Evolutionary conservation across 2,113 vertebrate genomes (phyloP), one percentile per base, ranked within the genome.

Genomic region (Proterorhinus semilunaris): DNA sequence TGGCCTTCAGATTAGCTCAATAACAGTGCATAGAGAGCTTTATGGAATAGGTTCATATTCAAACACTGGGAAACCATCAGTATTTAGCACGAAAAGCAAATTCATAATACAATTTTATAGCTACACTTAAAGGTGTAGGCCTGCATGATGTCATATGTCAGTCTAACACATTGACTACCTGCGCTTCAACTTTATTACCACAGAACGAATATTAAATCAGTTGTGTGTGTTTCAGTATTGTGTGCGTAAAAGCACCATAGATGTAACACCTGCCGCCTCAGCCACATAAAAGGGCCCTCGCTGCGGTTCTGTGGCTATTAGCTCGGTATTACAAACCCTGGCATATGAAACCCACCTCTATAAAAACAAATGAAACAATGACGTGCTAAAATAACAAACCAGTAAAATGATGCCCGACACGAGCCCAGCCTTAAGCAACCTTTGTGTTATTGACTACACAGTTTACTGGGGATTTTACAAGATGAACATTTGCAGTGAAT

Each of bases 361-460:
- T 48, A 4, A n/a, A 66, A 65, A 80, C 62, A 21, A 72, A 76
- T 46, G 21, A 65, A 57, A 83, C 17, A 27, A 46, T 48, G 69
- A 78, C 43, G n/a, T 43, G 48, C 53, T 15, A 50, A 72, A 83
- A 50, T 44, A 46, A 65, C 66, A 71, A 5, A 64, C 57, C 8
- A 62, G 62, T 55, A 51, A 46, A 1, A 51, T 44, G 6, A 49
- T 50, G 10, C 44, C 50, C 55, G 49, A 47, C 21, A 53, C 55
- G n/a, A 57, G 69, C 50, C 46, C 62, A 52, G 63, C 46, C 42
- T 44, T 54, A 6, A 67, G 68, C 66, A 74, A 15, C n/a, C 1
- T 36, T 42, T 58, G 65, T 16, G 15, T 17, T 65, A 61, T 61
- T 61, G 42, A 44, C 57, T 61, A 61, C 57, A 50, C 62, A 16